These are phyloP conservation scores for Melanotaenia pygmaea DNA, from an alignment of 2,797 vertebrate species.

Conservation along the genomic window DNA sequence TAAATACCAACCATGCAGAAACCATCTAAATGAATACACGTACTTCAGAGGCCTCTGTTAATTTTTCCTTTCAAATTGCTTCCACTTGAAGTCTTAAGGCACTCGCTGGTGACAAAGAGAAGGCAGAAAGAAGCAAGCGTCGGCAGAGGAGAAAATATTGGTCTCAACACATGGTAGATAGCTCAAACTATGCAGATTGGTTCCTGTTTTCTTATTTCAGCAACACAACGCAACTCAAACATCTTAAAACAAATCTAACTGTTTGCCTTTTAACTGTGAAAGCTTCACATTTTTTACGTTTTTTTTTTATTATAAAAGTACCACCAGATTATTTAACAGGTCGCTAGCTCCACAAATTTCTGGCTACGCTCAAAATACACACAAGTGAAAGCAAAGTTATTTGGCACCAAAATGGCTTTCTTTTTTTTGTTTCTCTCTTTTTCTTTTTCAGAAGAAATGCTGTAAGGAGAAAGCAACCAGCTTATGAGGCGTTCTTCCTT, in stretches of 20 bases:
- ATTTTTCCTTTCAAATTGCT: conserved; percentile 33
- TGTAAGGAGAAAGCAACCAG: conserved; percentile 9
- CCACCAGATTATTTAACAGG: conserved; percentile 18
- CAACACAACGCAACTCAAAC: conserved; percentile 9
- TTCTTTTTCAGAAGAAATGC: conserved; percentile 10
- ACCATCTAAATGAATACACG: neutral
- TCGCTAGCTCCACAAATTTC: conserved; percentile 5
- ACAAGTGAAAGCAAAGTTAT: conserved; percentile 19
- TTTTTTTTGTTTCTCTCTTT: neutral
- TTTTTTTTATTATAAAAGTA: conserved; percentile 33
- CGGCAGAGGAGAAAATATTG: neutral
- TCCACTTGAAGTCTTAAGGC: conserved; percentile 70
- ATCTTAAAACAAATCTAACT: conserved; percentile 1
- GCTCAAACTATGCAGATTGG: neutral
- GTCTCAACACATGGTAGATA: neutral
- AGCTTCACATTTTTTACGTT: conserved; percentile 20
- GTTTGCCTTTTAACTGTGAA: conserved; percentile 9
- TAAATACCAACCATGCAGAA: conserved; percentile 6
- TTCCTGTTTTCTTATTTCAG: neutral
- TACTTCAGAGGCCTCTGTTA: conserved; percentile 15
- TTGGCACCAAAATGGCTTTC: conserved; percentile 50
- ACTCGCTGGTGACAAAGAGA: conserved; percentile 69
- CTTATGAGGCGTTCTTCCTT: conserved; percentile 4
- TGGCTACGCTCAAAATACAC: conserved; percentile 5
- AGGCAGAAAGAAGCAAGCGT: conserved; percentile 51